Evolutionary conservation across 2,797 vertebrate species (phyloP), one percentile per base, ranked within the genome.

Genomic region (Allobates femoralis): DNA sequence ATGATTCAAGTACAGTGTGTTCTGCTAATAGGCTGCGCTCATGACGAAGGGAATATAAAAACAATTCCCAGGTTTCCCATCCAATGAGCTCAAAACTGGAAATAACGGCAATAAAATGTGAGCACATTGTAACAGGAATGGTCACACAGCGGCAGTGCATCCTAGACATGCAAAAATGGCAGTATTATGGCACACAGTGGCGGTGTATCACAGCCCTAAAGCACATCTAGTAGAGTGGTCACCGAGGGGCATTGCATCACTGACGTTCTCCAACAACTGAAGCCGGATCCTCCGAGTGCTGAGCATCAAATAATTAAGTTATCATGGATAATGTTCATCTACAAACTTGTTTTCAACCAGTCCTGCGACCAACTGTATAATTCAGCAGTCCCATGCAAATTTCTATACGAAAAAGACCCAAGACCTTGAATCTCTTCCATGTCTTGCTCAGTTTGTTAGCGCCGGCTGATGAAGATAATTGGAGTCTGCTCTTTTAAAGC

Each of bases 1-100:
- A 75, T 75, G 85, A 86, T 86, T 86, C 37, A 74, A 81, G 78
- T 15, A n/a, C 41, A 80, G 34, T 75, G 78, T 64, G 67, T 30
- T 64, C 46, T 3, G 56, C 46, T 86, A 81, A 86, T 86, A 64
- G 85, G 41, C 78, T 55, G 78, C 23, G 56, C 85, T 64, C 37
- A 34, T 75, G 75, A 81, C n/a, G 66, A 62, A 50, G 34, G 74
- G 41, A 60, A 81, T 30, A 78, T 66, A 86, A 60, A 86, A 80
- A 75, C 56, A 53, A 86, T 66, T 86, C 85, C 85, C 85, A 21
- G 8, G 85, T 64, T 81, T 60, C 51, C 28, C 78, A 86, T 81
- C 41, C 5, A 21, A 37, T 1, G 56, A 37, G 41, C n/a, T 28
- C 21, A 21, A 75, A 67, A 86, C 85, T 34, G 56, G 26, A 81